Percentiles rank a stretch among this genome's conserved stretches.
phyloP scores from a whole-genome alignment of 2,113 vertebrate species.

The Centropus unirufus region DNA sequence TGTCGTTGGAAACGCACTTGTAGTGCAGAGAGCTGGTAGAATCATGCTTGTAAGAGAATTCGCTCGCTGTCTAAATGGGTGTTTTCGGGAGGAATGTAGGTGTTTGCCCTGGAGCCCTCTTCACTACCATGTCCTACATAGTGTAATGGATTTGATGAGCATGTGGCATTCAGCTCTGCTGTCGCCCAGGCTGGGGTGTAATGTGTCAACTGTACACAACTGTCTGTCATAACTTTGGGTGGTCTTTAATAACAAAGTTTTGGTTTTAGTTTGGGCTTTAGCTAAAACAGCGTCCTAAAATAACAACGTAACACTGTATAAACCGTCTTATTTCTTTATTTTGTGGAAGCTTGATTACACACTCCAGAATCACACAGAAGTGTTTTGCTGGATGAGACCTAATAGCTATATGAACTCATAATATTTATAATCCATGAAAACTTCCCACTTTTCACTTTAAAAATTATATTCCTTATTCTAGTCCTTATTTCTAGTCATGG shows the following conservation, averaged over 20 bases:
- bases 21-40: neutral
- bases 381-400: neutral
- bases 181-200: rapidly evolving
- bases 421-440: neutral
- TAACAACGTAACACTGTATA: neutral
- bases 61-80: rapidly evolving
- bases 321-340: neutral
- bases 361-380: neutral
- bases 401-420: neutral
- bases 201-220: neutral
- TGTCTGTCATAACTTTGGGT: neutral
- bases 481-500: neutral
- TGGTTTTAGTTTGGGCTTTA: neutral
- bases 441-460: neutral
- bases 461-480: neutral
- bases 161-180: rapidly evolving
- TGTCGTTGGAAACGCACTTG: neutral
- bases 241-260: neutral
- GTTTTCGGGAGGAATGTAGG: neutral
- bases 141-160: neutral
- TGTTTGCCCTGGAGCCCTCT: neutral
- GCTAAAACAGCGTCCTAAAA: neutral
- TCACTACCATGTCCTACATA: rapidly evolving
- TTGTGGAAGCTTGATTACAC: neutral
- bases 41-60: neutral